Base-by-base conservation (phyloP, 2,113 vertebrate genomes). In the Machaerirhynchus nigripectus region DNA sequence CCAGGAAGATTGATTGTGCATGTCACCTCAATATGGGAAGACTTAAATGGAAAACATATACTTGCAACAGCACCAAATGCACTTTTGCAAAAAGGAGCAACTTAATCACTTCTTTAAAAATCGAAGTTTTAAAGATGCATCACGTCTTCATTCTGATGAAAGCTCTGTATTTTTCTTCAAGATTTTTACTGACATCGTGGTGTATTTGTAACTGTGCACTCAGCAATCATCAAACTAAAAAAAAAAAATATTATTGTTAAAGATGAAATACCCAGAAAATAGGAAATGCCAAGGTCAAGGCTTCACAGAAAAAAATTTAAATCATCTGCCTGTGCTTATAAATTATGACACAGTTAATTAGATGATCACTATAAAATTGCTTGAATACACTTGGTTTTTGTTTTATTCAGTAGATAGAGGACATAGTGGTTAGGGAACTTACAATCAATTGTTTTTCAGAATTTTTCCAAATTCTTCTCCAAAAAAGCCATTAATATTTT, bases 31-130 rank as follows among this genome's bases (percentile, higher is more conserved):
- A 97, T 98, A 98, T 97, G 98, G 98, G 98, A 98, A 98, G 98
- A 98, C 98, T 98, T 98, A 98, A 98, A 98, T 98, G 97, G 98
- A 98, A 99, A 98, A 98, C 97, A 98, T 97, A 98, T 98, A 97
- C 97, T 98, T 97, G 97, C 97, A 98, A 98, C 97, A 97, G 94
- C 96, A 98, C 97, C 97, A 97, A 98, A 98, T 96, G 96, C 96
- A 98, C 98, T 98, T 97, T 97, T 97, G 94, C 78, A 96, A 97
- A 93, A 97, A 97, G 64, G 60, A 89, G 23, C 20, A 76, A 77
- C 68, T 92, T 88, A 60, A 81, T 92, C 93, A 89, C 61, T 78
- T 74, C 90, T 96, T 93, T 64, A 59, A 95, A 82, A 74, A 84
- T 39, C 52, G 27, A 91, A 68, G 42, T 89, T 91, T 95, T 93